A percentile compares a stretch with the other conserved stretches of the same genome.
These are phyloP conservation scores for Orthosia incerta DNA, from an alignment of 2,888 invertebrate genomes.

Conservation along the genomic window DNA sequence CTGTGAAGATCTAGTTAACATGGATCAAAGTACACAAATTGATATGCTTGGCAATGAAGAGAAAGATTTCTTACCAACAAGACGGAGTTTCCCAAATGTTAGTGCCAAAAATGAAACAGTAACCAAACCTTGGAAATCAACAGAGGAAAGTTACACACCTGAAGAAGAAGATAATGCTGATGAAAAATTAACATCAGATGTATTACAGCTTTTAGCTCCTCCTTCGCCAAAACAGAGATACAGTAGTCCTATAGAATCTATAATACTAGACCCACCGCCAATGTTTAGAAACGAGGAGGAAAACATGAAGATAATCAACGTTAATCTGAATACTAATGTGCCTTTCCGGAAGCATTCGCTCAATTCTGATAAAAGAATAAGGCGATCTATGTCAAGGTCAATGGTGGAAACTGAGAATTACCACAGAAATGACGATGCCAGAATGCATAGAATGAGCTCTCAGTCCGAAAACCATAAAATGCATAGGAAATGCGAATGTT, in stretches of 20 bases:
- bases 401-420: constrained; percentile 86
- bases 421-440: constrained; percentile 76
- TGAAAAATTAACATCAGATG: constrained; percentile 71
- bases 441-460: constrained; percentile 85
- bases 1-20: constrained; percentile 93
- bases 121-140: constrained; percentile 86
- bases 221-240: constrained; percentile 82
- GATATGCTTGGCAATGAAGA: constrained; percentile 80
- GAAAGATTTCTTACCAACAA: constrained; percentile 84
- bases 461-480: constrained; percentile 84
- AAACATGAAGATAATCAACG: constrained; percentile 84
- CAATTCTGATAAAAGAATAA: constrained; percentile 91
- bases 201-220: constrained; percentile 82
- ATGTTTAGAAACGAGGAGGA: constrained; percentile 91
- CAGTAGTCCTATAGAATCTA: constrained; percentile 78
- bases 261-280: constrained; percentile 91
- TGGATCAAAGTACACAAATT: constrained; percentile 92
- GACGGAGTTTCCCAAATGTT: constrained; percentile 93
- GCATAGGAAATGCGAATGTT: constrained; percentile 90
- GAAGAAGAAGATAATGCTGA: constrained; percentile 73
- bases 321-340: constrained; percentile 83
- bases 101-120: constrained; percentile 86
- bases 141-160: constrained; percentile 81
- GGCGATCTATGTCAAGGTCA: constrained; percentile 86
- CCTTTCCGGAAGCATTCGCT: constrained; percentile 91